A percentile compares a stretch with the other conserved stretches of the same genome.
These are phyloP conservation scores for Riparia riparia DNA, from an alignment of 2,113 vertebrate species.

Conservation along the genomic window DNA sequence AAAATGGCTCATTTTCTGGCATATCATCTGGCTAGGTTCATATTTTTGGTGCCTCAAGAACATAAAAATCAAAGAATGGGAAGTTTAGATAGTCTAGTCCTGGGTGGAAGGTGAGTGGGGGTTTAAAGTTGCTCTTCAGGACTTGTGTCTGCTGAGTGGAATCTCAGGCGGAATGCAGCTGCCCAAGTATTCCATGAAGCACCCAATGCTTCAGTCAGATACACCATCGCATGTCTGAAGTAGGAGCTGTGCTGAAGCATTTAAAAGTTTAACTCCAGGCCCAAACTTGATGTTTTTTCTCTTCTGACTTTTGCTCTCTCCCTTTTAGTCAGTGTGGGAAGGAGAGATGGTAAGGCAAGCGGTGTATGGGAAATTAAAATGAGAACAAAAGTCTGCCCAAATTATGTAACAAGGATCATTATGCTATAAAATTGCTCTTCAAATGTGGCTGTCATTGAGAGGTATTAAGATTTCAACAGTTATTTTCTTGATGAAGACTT, in stretches of 20 bases:
- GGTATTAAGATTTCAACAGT: constrained; percentile 66
- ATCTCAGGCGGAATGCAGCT: background rate
- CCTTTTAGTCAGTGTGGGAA: constrained; percentile 57
- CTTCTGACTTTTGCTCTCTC: constrained; percentile 40
- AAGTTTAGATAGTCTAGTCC: background rate
- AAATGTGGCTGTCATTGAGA: constrained; percentile 70
- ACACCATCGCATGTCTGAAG: background rate
- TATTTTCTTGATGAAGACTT: constrained; percentile 67
- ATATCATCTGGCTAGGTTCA: background rate
- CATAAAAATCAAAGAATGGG: background rate
- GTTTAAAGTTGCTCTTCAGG: background rate
- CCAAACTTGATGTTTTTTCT: constrained; percentile 32
- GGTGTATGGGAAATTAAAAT: constrained; percentile 58
- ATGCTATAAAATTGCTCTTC: constrained; percentile 76
- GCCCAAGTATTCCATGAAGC: background rate
- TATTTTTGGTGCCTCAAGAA: background rate
- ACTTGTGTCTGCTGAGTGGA: background rate
- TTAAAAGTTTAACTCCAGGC: constrained; percentile 31
- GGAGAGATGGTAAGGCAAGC: constrained; percentile 53
- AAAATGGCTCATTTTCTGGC: background rate
- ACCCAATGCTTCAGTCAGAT: background rate
- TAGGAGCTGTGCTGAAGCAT: constrained; percentile 8
- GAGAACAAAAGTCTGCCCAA: constrained; percentile 77
- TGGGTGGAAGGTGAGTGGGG: background rate
- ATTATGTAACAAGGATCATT: constrained; percentile 76